Percentiles rank a stretch among this genome's conserved stretches.
phyloP scores from a whole-genome alignment of 2,113 vertebrate species.

The Cariama cristata region DNA sequence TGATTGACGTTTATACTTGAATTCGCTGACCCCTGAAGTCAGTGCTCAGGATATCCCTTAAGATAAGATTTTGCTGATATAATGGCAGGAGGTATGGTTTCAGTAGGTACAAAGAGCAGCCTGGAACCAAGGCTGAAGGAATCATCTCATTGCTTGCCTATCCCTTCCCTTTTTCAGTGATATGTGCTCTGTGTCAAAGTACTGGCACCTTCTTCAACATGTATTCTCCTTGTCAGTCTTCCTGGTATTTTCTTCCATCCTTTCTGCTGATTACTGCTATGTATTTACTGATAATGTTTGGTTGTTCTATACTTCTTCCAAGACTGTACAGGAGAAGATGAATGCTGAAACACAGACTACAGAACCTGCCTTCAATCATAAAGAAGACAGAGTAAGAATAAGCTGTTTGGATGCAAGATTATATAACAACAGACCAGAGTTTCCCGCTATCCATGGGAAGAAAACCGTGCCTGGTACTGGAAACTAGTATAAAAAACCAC shows the following conservation, averaged over 20 bases:
- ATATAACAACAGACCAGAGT: background rate
- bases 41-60: background rate
- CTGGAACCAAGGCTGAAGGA: background rate
- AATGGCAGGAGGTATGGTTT: background rate
- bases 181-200: background rate
- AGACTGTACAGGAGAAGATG: background rate
- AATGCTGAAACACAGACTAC: background rate
- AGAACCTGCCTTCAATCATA: fast-evolving
- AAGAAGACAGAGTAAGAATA: background rate
- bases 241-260: background rate
- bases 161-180: background rate
- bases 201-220: background rate
- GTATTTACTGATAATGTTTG: background rate
- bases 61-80: background rate
- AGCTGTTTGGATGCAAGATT: background rate
- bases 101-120: background rate
- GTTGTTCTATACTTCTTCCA: background rate
- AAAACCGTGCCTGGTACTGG: background rate
- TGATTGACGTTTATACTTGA: background rate
- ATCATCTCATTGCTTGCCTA: background rate
- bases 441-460: background rate
- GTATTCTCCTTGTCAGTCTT: background rate
- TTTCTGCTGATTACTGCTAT: background rate
- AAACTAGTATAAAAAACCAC: background rate
- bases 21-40: background rate